These are phyloP conservation scores for Pseudachorutes palmiensis DNA, from an alignment of 1,140 invertebrate genomes.

Conservation along the genomic window DNA sequence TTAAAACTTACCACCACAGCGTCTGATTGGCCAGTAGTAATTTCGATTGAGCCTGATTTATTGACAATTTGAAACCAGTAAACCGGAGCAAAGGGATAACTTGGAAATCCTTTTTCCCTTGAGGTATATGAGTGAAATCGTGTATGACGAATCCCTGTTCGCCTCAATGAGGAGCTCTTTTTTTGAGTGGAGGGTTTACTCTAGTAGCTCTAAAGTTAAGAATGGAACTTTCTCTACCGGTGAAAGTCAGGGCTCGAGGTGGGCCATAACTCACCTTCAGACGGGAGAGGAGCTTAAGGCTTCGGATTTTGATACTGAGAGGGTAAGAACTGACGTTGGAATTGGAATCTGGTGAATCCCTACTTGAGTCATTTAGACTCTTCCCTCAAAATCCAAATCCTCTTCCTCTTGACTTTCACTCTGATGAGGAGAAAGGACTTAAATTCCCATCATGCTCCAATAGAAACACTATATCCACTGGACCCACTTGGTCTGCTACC, in stretches of 20 bases:
- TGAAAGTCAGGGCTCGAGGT: background rate
- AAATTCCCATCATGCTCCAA: background rate
- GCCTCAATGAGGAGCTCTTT: background rate
- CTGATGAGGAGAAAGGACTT: background rate
- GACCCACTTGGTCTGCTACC: background rate
- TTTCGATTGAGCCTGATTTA: too few relatives aligned
- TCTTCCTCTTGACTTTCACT: too few relatives aligned
- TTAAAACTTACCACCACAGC: too few relatives aligned
- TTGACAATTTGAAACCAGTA: background rate
- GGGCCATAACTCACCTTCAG: constrained; percentile 7
- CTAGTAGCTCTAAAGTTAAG: too few relatives aligned
- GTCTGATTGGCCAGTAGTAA: too few relatives aligned
- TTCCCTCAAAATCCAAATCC: background rate
- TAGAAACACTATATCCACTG: too few relatives aligned
- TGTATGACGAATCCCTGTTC: background rate
- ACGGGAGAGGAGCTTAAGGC: background rate
- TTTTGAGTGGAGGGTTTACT: too few relatives aligned
- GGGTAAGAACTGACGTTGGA: background rate
- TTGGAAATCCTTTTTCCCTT: background rate
- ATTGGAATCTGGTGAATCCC: background rate
- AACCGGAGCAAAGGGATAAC: background rate
- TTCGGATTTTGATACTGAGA: background rate
- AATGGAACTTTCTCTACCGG: too few relatives aligned
- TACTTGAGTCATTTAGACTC: background rate
- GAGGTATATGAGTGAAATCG: background rate